These are phyloP conservation scores for Lytechinus variegatus DNA, from an alignment of 35 echinoderm and acorn worm species.

Conservation along the genomic window DNA sequence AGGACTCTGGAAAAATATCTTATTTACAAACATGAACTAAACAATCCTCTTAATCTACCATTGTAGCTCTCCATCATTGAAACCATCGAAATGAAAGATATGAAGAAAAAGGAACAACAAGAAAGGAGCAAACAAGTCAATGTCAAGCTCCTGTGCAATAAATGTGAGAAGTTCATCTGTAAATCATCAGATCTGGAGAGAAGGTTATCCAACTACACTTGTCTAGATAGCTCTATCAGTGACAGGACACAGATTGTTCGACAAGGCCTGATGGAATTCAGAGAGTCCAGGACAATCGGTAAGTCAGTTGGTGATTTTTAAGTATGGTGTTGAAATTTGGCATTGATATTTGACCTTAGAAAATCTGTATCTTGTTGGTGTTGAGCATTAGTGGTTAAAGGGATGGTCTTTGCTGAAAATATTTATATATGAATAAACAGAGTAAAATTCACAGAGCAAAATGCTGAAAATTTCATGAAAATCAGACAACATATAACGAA, in stretches of 20 bases:
- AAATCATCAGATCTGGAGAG: conserved; percentile 42
- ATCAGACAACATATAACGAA: too few relatives aligned
- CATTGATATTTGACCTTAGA: too few relatives aligned
- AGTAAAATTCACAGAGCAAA: too few relatives aligned
- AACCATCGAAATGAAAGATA: conserved; percentile 9
- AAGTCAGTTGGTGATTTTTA: not conserved
- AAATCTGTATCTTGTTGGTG: too few relatives aligned
- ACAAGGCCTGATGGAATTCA: not conserved
- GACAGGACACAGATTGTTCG: not conserved
- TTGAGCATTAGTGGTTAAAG: too few relatives aligned
- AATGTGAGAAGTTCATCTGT: conserved; percentile 48
- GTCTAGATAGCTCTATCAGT: not conserved
- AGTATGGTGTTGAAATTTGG: too few relatives aligned
- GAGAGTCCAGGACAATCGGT: conserved; percentile 3
- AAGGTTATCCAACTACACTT: not conserved
- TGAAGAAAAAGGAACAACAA: not conserved
- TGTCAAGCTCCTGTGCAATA: conserved; percentile 62
- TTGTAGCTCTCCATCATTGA: not conserved
- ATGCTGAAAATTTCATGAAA: too few relatives aligned
- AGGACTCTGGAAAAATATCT: too few relatives aligned
- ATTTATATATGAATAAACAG: too few relatives aligned
- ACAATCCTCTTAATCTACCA: too few relatives aligned
- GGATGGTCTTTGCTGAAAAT: too few relatives aligned
- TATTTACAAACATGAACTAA: too few relatives aligned
- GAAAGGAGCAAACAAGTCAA: not conserved